These are phyloP conservation scores for Hyles euphorbiae DNA, from an alignment of 1,140 invertebrate species.

Conservation along the genomic window DNA sequence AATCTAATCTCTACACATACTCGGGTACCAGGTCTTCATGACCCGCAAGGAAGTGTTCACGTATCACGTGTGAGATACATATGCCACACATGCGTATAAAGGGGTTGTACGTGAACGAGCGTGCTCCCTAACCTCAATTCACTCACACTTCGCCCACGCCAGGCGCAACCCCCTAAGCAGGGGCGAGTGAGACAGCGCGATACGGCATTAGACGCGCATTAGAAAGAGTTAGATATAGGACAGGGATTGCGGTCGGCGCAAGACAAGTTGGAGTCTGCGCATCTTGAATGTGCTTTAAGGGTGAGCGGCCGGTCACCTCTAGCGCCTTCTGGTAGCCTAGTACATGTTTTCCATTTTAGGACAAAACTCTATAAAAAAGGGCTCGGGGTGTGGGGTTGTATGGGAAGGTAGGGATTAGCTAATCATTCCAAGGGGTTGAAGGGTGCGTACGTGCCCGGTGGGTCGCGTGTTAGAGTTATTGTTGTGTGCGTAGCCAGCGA, in stretches of 20 bases:
- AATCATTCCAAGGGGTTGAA: conserved; percentile 23
- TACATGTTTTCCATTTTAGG: conserved; percentile 75
- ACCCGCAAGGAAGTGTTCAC: conserved; percentile 48
- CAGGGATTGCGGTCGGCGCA: conserved; percentile 34
- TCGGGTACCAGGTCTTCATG: conserved; percentile 59
- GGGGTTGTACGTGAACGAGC: conserved; percentile 43
- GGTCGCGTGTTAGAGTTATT: too few species aligned
- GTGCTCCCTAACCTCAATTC: conserved; percentile 49
- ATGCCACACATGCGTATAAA: conserved; percentile 59
- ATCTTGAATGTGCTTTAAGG: conserved; percentile 61
- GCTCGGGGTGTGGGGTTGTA: conserved; percentile 30
- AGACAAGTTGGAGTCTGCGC: conserved; percentile 66
- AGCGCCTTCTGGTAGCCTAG: conserved; percentile 47
- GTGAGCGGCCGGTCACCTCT: conserved; percentile 48
- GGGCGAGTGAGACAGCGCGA: conserved; percentile 43
- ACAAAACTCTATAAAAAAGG: conserved; percentile 75
- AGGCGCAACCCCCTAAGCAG: conserved; percentile 47
- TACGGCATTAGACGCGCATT: conserved; percentile 23
- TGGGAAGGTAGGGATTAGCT: conserved; percentile 12
- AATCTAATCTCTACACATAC: conserved; percentile 75
- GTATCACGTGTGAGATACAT: conserved; percentile 58
- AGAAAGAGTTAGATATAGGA: conserved; percentile 59
- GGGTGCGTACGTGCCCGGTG: conserved; percentile 34
- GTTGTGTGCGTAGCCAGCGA: too few species aligned
- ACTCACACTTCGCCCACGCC: conserved; percentile 30